These are phyloP conservation scores for Diorhabda elongata DNA, from an alignment of 1,140 invertebrate species.

Conservation along the genomic window DNA sequence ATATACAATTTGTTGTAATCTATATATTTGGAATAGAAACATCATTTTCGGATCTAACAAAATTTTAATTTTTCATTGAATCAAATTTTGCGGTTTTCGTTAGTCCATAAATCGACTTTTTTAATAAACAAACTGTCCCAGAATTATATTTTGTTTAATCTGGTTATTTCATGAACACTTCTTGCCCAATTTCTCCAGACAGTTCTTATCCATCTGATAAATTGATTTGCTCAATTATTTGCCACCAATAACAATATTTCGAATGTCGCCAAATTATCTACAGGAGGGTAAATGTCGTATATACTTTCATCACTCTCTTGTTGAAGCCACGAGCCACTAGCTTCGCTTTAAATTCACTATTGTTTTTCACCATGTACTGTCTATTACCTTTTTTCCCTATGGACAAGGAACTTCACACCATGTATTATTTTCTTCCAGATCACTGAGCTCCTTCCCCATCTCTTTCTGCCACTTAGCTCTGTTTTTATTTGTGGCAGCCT, in stretches of 20 bases:
- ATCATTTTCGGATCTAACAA: no score
- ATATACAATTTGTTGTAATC: no score
- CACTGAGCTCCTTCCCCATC: constrained; percentile 18
- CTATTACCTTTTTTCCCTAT: no score
- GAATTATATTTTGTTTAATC: background rate
- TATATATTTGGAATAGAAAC: no score
- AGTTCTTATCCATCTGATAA: constrained; percentile 2
- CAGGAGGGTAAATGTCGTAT: constrained; percentile 5
- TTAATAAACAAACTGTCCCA: no score
- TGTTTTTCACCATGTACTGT: no score
- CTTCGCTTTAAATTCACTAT: no score
- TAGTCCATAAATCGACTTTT: no score
- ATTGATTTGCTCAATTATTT: background rate
- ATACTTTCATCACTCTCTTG: background rate
- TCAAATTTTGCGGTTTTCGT: no score
- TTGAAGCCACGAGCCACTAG: constrained; percentile 2
- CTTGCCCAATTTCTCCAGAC: background rate
- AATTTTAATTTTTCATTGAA: no score
- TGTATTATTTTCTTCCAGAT: constrained; percentile 21
- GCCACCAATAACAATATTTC: background rate
- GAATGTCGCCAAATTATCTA: background rate
- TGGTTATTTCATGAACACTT: constrained; percentile 1
- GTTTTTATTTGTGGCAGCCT: constrained; percentile 11
- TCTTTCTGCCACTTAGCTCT: constrained; percentile 16
- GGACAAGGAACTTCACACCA: no score